phyloP scores from a whole-genome alignment of 2,888 invertebrate genomes.

The Vanessa cardui region DNA sequence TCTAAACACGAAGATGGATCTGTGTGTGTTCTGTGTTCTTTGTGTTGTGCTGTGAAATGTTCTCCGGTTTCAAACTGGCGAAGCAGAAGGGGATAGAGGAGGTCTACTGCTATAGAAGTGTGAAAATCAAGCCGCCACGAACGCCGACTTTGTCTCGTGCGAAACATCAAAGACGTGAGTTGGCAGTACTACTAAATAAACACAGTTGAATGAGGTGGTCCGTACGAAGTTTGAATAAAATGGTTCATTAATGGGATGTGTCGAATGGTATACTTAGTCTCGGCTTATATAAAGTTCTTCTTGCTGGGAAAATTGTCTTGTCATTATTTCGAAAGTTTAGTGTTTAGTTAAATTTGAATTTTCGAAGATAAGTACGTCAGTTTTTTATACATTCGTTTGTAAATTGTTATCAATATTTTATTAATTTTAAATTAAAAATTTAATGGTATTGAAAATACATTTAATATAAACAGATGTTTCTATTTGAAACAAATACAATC shows the following conservation, averaged over 20 bases:
- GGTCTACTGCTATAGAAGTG: constrained; percentile 74
- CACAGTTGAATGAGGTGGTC: constrained; percentile 68
- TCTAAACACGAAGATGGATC: constrained; percentile 39
- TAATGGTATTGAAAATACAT: too few relatives aligned
- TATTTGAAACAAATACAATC: too few relatives aligned
- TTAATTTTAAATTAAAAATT: too few relatives aligned
- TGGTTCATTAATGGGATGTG: constrained; percentile 57
- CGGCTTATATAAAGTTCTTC: constrained; percentile 12
- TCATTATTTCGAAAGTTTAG: not conserved
- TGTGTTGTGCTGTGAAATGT: constrained; percentile 65
- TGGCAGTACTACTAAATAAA: constrained; percentile 53
- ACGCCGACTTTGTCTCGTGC: constrained; percentile 66
- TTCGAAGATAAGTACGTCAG: too few relatives aligned
- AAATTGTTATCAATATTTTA: too few relatives aligned
- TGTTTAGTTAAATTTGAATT: not conserved
- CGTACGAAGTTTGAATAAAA: constrained; percentile 52
- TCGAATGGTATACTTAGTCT: constrained; percentile 23
- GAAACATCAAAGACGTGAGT: constrained; percentile 44
- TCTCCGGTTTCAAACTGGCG: constrained; percentile 82
- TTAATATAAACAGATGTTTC: too few relatives aligned
- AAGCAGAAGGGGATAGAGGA: constrained; percentile 80
- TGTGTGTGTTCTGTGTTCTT: constrained; percentile 42
- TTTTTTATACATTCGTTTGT: too few relatives aligned
- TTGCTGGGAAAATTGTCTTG: not conserved
- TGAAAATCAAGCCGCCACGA: constrained; percentile 82